Conservation (phyloP, 2,888 invertebrate genomes). For the Nomada fabriciana region DNA sequence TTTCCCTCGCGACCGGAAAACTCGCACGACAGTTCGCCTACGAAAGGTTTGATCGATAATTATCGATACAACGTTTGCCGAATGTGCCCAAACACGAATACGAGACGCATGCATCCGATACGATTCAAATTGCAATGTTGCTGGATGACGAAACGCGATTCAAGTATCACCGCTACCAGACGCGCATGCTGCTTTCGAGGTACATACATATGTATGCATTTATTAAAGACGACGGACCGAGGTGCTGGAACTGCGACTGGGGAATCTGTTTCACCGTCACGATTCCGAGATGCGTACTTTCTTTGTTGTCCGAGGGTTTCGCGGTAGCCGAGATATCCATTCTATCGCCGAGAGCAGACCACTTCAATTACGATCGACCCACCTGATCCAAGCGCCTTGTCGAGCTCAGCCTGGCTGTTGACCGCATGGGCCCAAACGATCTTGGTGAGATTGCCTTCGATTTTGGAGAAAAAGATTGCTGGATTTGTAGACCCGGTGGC, state of each 20-base stretch:
- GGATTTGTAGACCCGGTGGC: constrained; percentile 66
- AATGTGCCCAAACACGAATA: not conserved
- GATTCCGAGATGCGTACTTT: no score
- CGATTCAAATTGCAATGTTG: constrained; percentile 27
- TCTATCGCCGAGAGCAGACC: not conserved
- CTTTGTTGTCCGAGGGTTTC: no score
- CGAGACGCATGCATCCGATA: constrained; percentile 11
- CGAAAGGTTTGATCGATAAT: constrained; percentile 24
- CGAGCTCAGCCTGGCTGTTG: constrained; percentile 89
- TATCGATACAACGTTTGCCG: constrained; percentile 11
- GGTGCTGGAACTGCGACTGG: not conserved
- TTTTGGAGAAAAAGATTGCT: constrained; percentile 84
- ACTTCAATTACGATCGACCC: constrained; percentile 36
- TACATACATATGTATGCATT: no score
- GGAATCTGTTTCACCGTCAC: not conserved
- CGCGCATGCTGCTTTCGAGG: not conserved
- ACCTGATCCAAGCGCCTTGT: constrained; percentile 86
- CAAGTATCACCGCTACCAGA: not conserved
- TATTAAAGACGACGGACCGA: constrained; percentile 10
- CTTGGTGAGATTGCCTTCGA: constrained; percentile 88
- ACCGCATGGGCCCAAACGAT: constrained; percentile 95
- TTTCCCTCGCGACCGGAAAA: not conserved
- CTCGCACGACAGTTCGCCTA: not conserved
- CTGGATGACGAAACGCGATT: constrained; percentile 18
- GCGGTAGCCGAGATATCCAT: no score